Percentiles rank a stretch among this genome's conserved stretches.
phyloP scores from a whole-genome alignment of 2,113 vertebrate species.

The Pantherophis guttatus region DNA sequence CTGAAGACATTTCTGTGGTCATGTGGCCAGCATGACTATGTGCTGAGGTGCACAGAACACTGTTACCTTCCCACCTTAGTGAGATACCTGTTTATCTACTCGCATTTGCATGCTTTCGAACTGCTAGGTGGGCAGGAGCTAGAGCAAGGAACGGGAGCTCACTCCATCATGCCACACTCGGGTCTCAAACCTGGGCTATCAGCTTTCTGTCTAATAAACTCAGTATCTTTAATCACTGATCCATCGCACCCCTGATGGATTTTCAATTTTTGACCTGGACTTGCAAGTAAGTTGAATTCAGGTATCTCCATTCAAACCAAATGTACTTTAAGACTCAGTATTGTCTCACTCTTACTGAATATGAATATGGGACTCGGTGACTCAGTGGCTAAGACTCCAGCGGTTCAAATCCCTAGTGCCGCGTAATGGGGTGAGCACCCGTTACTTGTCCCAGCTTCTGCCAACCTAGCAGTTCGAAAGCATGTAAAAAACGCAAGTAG shows the following conservation, averaged over 20 bases:
- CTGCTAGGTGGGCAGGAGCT: neutral
- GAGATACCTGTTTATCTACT: neutral
- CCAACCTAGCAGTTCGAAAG: no score
- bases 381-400: no score
- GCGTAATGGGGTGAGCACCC: no score
- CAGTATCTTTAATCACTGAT: neutral
- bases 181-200: neutral
- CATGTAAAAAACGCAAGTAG: no score
- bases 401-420: no score
- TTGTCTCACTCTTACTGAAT: neutral
- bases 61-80: neutral
- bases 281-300: neutral
- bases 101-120: neutral
- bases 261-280: neutral
- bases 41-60: neutral
- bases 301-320: neutral
- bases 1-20: neutral
- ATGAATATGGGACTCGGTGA: neutral
- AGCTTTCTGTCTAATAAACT: neutral
- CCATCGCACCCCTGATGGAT: neutral
- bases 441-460: no score
- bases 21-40: neutral
- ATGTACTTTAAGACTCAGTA: neutral
- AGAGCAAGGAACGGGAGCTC: neutral
- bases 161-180: neutral